A percentile compares a stretch with the other conserved stretches of the same genome.
Evolutionary conservation across 2,888 invertebrate genomes (phyloP).

Genomic region (Ormyrus thymus): DNA sequence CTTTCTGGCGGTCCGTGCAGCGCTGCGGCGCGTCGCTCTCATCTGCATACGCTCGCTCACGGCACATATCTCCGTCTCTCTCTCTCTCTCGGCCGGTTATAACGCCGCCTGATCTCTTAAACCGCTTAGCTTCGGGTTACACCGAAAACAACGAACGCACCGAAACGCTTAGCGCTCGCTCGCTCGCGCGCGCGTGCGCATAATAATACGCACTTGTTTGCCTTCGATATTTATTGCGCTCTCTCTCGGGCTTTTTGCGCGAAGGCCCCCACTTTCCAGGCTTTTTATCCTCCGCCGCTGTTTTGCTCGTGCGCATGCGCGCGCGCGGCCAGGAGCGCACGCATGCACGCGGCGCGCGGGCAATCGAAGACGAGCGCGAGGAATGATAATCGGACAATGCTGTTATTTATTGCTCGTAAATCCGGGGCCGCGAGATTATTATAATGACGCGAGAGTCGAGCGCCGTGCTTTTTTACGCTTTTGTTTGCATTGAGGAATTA

Average conservation of each 20-base stretch:
- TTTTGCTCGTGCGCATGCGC: too few species aligned
- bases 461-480: not conserved
- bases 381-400: slow-evolving; percentile 51
- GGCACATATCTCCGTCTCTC: too few species aligned
- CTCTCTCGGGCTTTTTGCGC: not conserved
- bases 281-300: too few species aligned
- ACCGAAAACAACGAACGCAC: slow-evolving; percentile 69
- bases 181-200: slow-evolving; percentile 42
- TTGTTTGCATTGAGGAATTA: slow-evolving; percentile 13
- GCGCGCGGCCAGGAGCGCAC: not conserved
- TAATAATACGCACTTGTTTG: slow-evolving; percentile 71
- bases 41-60: too few species aligned
- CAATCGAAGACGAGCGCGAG: slow-evolving; percentile 40
- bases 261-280: too few species aligned
- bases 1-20: too few species aligned
- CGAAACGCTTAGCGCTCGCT: slow-evolving; percentile 64
- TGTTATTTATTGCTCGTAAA: slow-evolving; percentile 55
- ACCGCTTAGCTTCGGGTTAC: slow-evolving; percentile 75
- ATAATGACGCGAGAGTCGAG: slow-evolving; percentile 25
- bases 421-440: slow-evolving; percentile 43
- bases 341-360: not conserved
- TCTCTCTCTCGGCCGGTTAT: too few species aligned
- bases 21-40: too few species aligned
- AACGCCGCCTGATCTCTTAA: slow-evolving; percentile 70
- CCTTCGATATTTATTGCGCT: slow-evolving; percentile 61